A percentile compares a stretch with the other conserved stretches of the same genome.
Evolutionary conservation across 2,113 vertebrate species (phyloP).

Genomic region (Siniperca knerii): DNA sequence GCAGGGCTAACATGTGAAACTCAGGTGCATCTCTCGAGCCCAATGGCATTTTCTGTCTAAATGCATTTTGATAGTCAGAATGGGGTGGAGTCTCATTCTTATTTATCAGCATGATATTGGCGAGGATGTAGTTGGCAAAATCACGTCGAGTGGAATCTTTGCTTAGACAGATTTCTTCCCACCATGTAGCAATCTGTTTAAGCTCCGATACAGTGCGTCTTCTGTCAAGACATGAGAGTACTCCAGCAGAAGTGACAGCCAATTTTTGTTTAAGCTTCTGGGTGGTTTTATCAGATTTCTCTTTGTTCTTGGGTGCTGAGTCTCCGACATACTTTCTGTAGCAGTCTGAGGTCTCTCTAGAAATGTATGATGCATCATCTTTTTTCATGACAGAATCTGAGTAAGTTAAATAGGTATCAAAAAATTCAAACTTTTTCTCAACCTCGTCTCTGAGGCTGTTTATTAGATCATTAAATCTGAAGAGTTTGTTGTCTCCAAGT

Average conservation of each 20-base stretch:
- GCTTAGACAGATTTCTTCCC: not conserved
- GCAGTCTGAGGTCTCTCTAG: rapidly evolving
- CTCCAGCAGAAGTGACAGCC: not conserved
- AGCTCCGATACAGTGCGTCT: not conserved
- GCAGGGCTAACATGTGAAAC: conserved; percentile 22
- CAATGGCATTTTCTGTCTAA: not conserved
- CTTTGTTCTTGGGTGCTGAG: not conserved
- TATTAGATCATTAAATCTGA: not conserved
- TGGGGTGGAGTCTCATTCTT: no score
- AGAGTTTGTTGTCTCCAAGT: conserved; percentile 8
- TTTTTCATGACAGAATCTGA: not conserved
- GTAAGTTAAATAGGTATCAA: conserved; percentile 18
- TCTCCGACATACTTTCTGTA: conserved; percentile 5
- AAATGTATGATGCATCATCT: conserved; percentile 25
- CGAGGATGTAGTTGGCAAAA: no score
- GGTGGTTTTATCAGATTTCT: not conserved
- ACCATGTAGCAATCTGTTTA: conserved; percentile 12
- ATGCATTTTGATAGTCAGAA: no score
- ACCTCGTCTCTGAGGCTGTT: not conserved
- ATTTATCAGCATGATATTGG: no score
- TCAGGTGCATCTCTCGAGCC: not conserved
- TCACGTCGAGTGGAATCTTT: no score
- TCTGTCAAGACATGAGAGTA: not conserved
- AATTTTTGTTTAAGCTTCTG: conserved; percentile 25
- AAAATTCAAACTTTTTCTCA: conserved; percentile 2